Base-by-base conservation (phyloP, 2,888 invertebrate genomes). In the Orthosia gracilis region DNA sequence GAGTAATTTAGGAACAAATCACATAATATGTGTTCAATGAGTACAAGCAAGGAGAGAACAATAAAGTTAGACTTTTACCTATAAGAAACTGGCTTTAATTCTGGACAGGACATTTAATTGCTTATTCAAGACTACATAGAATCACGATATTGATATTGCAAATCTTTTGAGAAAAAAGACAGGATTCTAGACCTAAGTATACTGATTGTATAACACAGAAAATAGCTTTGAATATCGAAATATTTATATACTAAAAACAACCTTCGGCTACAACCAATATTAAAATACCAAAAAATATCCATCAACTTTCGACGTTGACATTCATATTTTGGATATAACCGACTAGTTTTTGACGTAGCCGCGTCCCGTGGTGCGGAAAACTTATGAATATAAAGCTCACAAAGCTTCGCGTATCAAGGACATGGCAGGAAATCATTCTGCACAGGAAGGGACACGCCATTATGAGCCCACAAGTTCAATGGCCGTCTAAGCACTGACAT, bases 371-470 rank as follows among this genome's bases (percentile, higher is more conserved):
- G 40, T 67, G 52, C 74, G 66, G 66, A 80, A 79, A 78, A 73
- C 77, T 73, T 78, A 66, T 79, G 80, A 80, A 78, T 78, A 80
- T 66, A 80, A 80, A 73, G 40, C 62, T 73, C 5, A 62, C 74
- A 80, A 80, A 67, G 80, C 80, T 78, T 58, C 52, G 18, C 62
- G 54, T 21, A 70, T 62, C 62, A 63, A 72, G 55, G 64, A 78
- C 49, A 61, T 13, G 52, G 26, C 21, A 74, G 74, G 80, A 80
- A 80, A 66, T 73, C 62, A 80, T 80, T 78, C 47, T 49, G 49
- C 73, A 13, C 80, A 78, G 80, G 78, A 78, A 80, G 80, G 80
- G 80, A 78, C 57, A 26, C 26, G 49, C 57, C 73, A 80, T 78
- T 78, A 80, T 40, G 63, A 66, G 66, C 4, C 66, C 66, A 65